Percentiles rank a stretch among this genome's conserved stretches.
Evolutionary conservation across 1,140 invertebrate species (phyloP).

Genomic region (Lineus longissimus): DNA sequence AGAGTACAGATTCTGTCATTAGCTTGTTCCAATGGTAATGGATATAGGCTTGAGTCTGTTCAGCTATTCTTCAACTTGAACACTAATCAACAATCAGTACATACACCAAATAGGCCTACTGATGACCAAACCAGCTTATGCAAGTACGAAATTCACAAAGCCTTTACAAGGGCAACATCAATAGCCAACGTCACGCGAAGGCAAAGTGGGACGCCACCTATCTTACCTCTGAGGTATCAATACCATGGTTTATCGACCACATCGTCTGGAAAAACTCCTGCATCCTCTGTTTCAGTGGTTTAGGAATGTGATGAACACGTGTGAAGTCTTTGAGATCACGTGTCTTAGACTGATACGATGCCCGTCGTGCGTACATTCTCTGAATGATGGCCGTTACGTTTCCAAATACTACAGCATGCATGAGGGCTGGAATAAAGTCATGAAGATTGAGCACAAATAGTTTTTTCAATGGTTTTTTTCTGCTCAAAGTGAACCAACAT

Average conservation of each 20-base stretch:
- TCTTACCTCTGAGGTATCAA: conserved; percentile 47
- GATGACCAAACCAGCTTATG: too few species aligned
- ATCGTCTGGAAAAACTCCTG: conserved; percentile 51
- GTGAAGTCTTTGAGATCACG: conserved; percentile 54
- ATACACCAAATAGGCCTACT: too few species aligned
- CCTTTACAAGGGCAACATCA: too few species aligned
- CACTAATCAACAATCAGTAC: too few species aligned
- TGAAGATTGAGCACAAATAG: background rate
- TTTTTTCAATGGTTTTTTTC: background rate
- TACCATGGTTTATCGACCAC: conserved; percentile 51
- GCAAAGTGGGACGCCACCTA: too few species aligned
- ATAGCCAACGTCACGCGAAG: too few species aligned
- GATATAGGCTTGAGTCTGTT: too few species aligned
- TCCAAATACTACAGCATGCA: conserved; percentile 54
- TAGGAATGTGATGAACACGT: conserved; percentile 48
- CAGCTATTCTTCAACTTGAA: too few species aligned
- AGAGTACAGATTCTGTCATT: too few species aligned
- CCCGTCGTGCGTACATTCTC: conserved; percentile 49
- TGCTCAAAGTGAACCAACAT: too few species aligned
- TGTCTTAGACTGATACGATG: conserved; percentile 51
- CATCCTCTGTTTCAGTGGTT: conserved; percentile 48
- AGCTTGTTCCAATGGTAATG: too few species aligned
- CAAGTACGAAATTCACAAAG: too few species aligned
- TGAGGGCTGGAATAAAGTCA: conserved; percentile 41
- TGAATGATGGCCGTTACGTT: conserved; percentile 55